Percentiles rank a stretch among this genome's conserved stretches.
Evolutionary conservation across 2,888 invertebrate genomes (phyloP).

Genomic region (Catotricha subobsoleta): DNA sequence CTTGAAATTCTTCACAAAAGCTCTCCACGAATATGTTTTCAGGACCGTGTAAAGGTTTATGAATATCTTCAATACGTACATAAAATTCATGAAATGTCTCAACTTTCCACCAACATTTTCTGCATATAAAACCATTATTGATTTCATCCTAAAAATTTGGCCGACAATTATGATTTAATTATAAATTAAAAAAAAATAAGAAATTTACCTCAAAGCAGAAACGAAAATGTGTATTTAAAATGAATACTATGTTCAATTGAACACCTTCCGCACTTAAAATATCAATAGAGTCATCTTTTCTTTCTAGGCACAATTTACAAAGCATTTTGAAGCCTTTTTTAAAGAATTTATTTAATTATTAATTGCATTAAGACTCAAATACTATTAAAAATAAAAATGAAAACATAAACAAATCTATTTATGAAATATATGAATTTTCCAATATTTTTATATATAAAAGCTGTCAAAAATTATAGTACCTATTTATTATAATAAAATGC

Average conservation of each 20-base stretch:
- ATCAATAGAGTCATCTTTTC: neutral
- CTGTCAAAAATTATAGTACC: too few relatives aligned
- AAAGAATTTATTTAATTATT: too few relatives aligned
- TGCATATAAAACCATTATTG: neutral
- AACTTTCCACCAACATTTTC: slow-evolving; percentile 2
- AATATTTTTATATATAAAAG: too few relatives aligned
- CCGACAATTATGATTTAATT: neutral
- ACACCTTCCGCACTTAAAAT: neutral
- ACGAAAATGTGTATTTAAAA: neutral
- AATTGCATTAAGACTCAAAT: too few relatives aligned
- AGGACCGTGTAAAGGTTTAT: neutral
- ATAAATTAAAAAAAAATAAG: neutral
- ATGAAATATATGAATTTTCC: too few relatives aligned
- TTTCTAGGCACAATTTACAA: neutral
- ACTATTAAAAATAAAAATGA: too few relatives aligned
- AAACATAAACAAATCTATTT: too few relatives aligned
- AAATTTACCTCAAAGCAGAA: slow-evolving; percentile 1
- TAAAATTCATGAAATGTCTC: neutral
- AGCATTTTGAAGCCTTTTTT: neutral
- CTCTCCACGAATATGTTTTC: too few relatives aligned
- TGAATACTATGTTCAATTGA: neutral
- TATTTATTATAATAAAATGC: too few relatives aligned
- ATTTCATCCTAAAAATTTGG: neutral
- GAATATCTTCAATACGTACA: neutral
- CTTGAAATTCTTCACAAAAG: too few relatives aligned